Base-by-base conservation (phyloP, 2,113 vertebrate species). In the Pteruthius melanotis region DNA sequence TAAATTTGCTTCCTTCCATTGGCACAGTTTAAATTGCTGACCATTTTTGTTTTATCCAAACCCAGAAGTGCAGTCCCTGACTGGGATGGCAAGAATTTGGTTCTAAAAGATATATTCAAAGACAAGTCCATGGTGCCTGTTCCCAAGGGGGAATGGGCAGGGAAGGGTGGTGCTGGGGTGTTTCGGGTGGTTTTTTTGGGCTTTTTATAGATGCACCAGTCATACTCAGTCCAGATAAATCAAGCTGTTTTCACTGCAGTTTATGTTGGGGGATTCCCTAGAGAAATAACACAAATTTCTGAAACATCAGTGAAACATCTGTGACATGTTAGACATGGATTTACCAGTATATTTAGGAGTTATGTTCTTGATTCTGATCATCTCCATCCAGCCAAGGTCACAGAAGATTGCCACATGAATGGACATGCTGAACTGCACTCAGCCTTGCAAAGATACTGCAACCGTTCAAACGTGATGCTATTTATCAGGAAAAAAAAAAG, bases 141-240 rank as follows among this genome's bases (percentile, higher is more conserved):
- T 81, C 17, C 56, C 66, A 35, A 52, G 13, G 13, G 40, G 40
- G 40, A 42, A n/a, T n/a, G n/a, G n/a, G n/a, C n/a, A n/a, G n/a
- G n/a, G n/a, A 42, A 14, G 40, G 40, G 40, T 42, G 15, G 3
- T n/a, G 1, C 45, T 59, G 6, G 12, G 14, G 4, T 28, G 22
- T 35, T 31, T 56, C 31, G 53, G 49, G 3, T n/a, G 28, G 5
- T 1, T 2, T 0, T 15, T 40, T 19, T 14, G 1, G 13, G 17
- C 13, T 60, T 65, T 61, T 33, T 40, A 31, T 4, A 50, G 18
- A 7, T 42, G 31, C 12, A 44, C 2, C 20, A 65, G 9, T 37
- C 26, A 16, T 68, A 56, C 6, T 60, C 20, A 26, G 12, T 56
- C 74, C 35, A 44, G 40, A 13, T 54, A 79, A 84, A 85, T 2